Conservation (phyloP, 2,888 invertebrate species). For the Pachymerium ferrugineum region DNA sequence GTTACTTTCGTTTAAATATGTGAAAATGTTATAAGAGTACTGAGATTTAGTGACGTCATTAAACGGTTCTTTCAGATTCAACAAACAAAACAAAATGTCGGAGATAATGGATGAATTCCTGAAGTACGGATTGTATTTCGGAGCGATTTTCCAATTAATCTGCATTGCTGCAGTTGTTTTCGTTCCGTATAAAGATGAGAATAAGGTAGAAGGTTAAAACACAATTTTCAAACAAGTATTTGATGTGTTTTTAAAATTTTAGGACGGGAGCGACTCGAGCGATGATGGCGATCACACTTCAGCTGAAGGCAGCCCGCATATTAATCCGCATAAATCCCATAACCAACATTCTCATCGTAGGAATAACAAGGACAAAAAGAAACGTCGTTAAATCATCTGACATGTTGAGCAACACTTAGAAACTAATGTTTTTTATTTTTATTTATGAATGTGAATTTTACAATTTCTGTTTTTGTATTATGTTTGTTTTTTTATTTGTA, state of each 20-base stretch:
- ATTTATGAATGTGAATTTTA: no score
- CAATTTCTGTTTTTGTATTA: no score
- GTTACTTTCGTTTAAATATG: no score
- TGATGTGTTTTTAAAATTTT: background rate
- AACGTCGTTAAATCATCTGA: slow-evolving; percentile 30
- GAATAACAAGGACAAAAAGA: slow-evolving; percentile 36
- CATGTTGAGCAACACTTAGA: no score
- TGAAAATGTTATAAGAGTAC: no score
- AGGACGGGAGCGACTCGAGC: slow-evolving; percentile 35
- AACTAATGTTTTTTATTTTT: no score
- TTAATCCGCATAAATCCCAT: slow-evolving; percentile 34
- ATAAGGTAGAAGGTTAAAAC: slow-evolving; percentile 40
- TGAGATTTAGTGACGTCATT: no score
- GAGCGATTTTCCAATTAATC: slow-evolving; percentile 78
- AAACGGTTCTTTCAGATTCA: no score
- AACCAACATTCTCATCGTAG: slow-evolving; percentile 33
- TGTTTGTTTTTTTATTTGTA: no score
- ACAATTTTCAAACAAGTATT: background rate
- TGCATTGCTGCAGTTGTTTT: slow-evolving; percentile 77
- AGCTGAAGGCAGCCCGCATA: slow-evolving; percentile 35
- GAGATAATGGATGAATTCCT: slow-evolving; percentile 62
- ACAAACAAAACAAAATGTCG: slow-evolving; percentile 36
- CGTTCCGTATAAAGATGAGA: slow-evolving; percentile 60
- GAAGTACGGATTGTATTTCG: slow-evolving; percentile 73
- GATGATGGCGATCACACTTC: slow-evolving; percentile 35